Evolutionary conservation across 2,113 vertebrate genomes (phyloP), one percentile per base, ranked within the genome.

Genomic region (Pelvicachromis taeniatus): DNA sequence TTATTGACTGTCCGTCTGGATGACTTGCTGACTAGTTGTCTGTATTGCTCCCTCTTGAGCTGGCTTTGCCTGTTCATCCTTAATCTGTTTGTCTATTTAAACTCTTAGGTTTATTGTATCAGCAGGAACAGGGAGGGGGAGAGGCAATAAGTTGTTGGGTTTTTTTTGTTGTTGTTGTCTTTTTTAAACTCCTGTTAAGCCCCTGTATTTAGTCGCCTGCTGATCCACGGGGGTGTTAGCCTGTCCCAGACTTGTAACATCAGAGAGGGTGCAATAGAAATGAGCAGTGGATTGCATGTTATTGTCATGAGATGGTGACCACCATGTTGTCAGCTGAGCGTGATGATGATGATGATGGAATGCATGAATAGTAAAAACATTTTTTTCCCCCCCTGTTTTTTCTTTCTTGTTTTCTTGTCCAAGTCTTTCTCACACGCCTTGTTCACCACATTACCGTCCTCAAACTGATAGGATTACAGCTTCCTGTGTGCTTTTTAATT

Each of bases 401-500:
- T 78, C 33, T 40, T 63, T 52, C 68, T 6, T 70, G 38, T n/a
- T 4, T 29, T 65, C 61, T 19, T 58, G 13, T 53, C 12, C 19
- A 86, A 38, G 19, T 17, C 14, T 59, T 38, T 88, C 63, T 21
- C 88, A 38, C 40, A 33, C 45, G 35, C 63, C 33, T 78, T 65
- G 4, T 82, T 84, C 55, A 48, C 29, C n/a, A 4, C 55, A 83
- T 79, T 79, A 52, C 80, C 87, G 56, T 86, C 81, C 91, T 94
- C 65, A 33, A 86, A 75, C 83, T 95, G 94, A 95, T 93, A 93
- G 94, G 95, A 96, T 96, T 96, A 95, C 87, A 90, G 89, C 88
- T 91, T 90, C 90, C 93, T 83, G 91, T 88, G 55, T 89, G 90
- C 90, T 87, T 91, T 94, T 94, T 95, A 95, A 96, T 96, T 95